Evolutionary conservation across 2,797 vertebrate genomes (phyloP), one percentile per base, ranked within the genome.

Genomic region (Lithobates sylvaticus): DNA sequence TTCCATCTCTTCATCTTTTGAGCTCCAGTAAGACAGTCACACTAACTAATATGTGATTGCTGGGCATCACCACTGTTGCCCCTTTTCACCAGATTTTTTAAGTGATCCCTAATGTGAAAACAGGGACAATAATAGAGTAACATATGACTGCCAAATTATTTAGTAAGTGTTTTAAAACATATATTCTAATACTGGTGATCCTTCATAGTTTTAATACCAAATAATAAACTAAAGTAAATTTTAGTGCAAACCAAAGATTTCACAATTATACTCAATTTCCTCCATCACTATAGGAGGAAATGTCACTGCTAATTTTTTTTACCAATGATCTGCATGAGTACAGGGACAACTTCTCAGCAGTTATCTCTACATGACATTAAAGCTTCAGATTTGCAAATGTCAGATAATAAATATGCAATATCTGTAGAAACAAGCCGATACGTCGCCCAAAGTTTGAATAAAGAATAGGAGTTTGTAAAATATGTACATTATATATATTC

Each of bases 361-460:
- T 65, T 39, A 29, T 23, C 3, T 23, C 61, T 65, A 23, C n/a
- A 26, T 26, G 61, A 65, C 58, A 74, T 83, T 81, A 88, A 76
- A 6, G 44, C 18, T 81, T 83, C 79, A 83, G 0, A 85, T 65
- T 82, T 88, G 88, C 82, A 2, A 7, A 85, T 10, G 0, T 88
- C 47, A 27, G 67, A 86, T 81, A 84, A 79, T 84, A 87, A 84
- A 87, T 87, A 84, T 84, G 69, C 26, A 70, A 16, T 61, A 78
- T 88, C 89, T 89, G 82, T 89, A 5, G 23, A 88, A 89, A 89
- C 88, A 88, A 89, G 86, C 83, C 88, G 84, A 86, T 86, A 86
- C 89, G 86, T 72, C 84, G 86, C 78, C 75, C 83, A 89, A 88
- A 10, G 42, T 87, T 92, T 92, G 92, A 92, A 93, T 92, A 93